These are phyloP conservation scores for Cyclina sinensis DNA, from an alignment of 1,140 invertebrate genomes.

Conservation along the genomic window DNA sequence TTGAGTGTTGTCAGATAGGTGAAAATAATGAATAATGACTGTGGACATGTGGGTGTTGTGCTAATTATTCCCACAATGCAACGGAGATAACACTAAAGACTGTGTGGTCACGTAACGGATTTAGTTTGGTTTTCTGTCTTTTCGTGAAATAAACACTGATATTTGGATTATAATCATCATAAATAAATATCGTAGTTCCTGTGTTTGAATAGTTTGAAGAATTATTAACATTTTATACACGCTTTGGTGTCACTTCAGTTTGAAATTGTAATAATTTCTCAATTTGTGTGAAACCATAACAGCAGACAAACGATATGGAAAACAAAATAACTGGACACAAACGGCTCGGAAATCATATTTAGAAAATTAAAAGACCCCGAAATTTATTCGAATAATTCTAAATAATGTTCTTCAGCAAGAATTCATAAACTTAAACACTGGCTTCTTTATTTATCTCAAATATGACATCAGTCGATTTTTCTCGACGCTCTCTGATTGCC, in stretches of 20 bases:
- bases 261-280: too few relatives aligned
- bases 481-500: constrained; percentile 66
- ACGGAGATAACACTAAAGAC: background rate
- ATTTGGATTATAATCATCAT: too few relatives aligned
- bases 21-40: constrained; percentile 17
- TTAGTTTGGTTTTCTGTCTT: background rate
- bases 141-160: too few relatives aligned
- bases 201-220: too few relatives aligned
- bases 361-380: background rate
- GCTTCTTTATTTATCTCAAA: background rate
- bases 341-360: background rate
- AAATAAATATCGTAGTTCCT: too few relatives aligned
- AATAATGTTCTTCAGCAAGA: background rate
- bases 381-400: background rate
- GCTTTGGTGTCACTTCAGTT: too few relatives aligned
- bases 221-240: too few relatives aligned
- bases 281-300: too few relatives aligned
- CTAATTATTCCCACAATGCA: background rate
- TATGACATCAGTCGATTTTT: constrained; percentile 34
- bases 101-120: background rate
- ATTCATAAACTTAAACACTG: background rate
- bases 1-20: background rate
- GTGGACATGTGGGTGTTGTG: constrained; percentile 4
- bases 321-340: too few relatives aligned
- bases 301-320: too few relatives aligned